Conservation (phyloP, 2,888 invertebrate genomes). For the Lampropteryx suffumata region DNA sequence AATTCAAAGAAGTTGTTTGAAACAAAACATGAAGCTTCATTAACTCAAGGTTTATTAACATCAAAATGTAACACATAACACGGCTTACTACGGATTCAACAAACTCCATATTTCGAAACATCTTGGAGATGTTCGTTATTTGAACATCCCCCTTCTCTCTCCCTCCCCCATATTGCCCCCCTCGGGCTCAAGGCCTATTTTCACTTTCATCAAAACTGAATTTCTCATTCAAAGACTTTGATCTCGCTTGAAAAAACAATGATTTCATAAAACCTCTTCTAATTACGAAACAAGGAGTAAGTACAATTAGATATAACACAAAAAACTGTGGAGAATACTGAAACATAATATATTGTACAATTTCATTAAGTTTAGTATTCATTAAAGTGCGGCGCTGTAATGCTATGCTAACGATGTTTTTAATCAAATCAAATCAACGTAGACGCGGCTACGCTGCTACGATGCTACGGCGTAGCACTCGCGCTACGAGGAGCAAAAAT, state of each 20-base stretch:
- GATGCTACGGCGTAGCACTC: neutral
- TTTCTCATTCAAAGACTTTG: slow-evolving; percentile 20
- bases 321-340: slow-evolving; percentile 8
- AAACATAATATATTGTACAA: slow-evolving; percentile 8
- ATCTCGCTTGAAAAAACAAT: slow-evolving; percentile 18
- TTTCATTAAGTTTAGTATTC: slow-evolving; percentile 23
- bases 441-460: slow-evolving; percentile 1
- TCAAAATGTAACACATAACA: slow-evolving; percentile 7
- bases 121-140: slow-evolving; percentile 5
- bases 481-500: slow-evolving; percentile 18
- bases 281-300: slow-evolving; percentile 15
- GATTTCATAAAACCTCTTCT: slow-evolving; percentile 19
- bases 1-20: neutral
- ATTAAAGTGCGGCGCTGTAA: slow-evolving; percentile 21
- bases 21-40: slow-evolving; percentile 12
- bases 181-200: slow-evolving; percentile 4
- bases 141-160: neutral
- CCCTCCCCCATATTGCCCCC: neutral
- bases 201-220: slow-evolving; percentile 20
- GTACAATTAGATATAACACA: slow-evolving; percentile 1
- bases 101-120: slow-evolving; percentile 5
- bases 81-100: slow-evolving; percentile 4
- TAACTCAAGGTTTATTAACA: slow-evolving; percentile 14
- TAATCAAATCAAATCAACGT: slow-evolving; percentile 42
- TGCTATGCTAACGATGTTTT: slow-evolving; percentile 38